Evolutionary conservation across 2,797 vertebrate species (phyloP).

Genomic region (Thripadectes ignobilis): DNA sequence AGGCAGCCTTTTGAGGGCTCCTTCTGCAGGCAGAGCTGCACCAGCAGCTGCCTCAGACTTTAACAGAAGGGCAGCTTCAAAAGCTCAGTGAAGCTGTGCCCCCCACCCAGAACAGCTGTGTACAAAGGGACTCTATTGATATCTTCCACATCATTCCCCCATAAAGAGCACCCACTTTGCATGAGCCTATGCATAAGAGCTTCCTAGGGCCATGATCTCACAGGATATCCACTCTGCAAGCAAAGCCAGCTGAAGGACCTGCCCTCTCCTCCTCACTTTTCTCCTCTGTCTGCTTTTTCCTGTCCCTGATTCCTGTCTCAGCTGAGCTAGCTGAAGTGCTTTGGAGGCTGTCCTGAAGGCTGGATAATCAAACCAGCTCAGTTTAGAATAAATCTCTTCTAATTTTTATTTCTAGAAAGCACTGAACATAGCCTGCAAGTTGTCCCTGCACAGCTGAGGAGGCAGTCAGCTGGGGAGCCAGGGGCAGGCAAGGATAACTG

Average conservation of each 20-base stretch:
- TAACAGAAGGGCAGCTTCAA: neutral
- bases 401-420: neutral
- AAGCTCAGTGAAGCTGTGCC: neutral
- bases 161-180: neutral
- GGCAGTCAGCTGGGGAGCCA: neutral
- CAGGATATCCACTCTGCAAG: neutral
- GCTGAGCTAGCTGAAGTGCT: neutral
- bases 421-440: neutral
- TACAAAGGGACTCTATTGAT: neutral
- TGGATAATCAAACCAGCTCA: neutral
- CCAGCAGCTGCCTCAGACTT: fast-evolving
- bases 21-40: neutral
- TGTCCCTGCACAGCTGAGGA: neutral
- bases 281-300: neutral
- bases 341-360: neutral
- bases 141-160: neutral
- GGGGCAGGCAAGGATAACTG: neutral
- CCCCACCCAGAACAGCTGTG: neutral
- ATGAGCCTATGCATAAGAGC: neutral
- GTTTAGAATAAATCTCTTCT: neutral
- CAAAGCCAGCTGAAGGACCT: neutral
- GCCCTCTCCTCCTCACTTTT: neutral
- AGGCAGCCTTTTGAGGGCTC: neutral
- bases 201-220: neutral
- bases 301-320: neutral